Percentiles rank a stretch among this genome's conserved stretches.
These are phyloP conservation scores for Catharus minimus DNA, from an alignment of 2,113 vertebrate species.

Conservation along the genomic window DNA sequence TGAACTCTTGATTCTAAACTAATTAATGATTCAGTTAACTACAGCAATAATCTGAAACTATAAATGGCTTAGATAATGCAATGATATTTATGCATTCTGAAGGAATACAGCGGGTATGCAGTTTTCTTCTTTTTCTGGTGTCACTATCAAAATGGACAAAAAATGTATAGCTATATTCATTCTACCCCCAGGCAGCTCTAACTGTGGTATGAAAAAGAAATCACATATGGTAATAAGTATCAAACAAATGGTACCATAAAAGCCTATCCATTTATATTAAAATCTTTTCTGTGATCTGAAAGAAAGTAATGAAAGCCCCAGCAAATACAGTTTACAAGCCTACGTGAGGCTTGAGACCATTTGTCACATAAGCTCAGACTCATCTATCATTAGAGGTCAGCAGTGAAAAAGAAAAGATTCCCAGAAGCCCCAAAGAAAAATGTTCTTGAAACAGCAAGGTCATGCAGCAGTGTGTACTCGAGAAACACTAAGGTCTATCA, in stretches of 20 bases:
- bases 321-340: background rate
- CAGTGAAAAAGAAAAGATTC: conserved; percentile 40
- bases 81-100: background rate
- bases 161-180: background rate
- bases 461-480: background rate
- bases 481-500: background rate
- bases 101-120: background rate
- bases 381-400: conserved; percentile 50
- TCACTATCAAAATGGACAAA: conserved; percentile 9
- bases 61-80: background rate
- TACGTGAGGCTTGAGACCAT: background rate
- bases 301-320: conserved; percentile 14
- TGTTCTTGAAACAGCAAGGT: conserved; percentile 47
- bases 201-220: conserved; percentile 1
- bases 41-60: background rate
- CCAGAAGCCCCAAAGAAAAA: conserved; percentile 35
- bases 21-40: background rate
- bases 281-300: conserved; percentile 3
- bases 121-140: background rate
- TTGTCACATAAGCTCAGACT: conserved; percentile 23
- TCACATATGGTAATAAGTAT: conserved; percentile 20
- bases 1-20: background rate
- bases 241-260: conserved; percentile 36
- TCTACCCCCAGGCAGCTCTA: background rate
- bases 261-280: conserved; percentile 26